Base-by-base conservation (phyloP, 1,140 invertebrate species). In the Akabosia matsudoensis region DNA sequence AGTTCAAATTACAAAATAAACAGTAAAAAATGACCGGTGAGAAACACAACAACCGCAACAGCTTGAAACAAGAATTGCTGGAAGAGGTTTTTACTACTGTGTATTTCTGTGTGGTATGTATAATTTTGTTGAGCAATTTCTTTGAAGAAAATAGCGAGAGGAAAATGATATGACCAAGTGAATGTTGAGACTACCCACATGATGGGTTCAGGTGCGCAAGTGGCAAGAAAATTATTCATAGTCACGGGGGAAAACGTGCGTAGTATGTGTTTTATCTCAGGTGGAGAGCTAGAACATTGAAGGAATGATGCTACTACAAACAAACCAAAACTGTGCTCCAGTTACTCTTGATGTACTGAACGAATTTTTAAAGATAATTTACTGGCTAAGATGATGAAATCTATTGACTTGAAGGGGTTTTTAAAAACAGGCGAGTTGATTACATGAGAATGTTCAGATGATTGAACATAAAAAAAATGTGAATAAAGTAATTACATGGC, bases 401-500 rank as follows among this genome's bases (percentile, higher is more conserved):
- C n/a, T n/a, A n/a, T n/a, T n/a, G n/a, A n/a, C n/a, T n/a, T n/a
- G n/a, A n/a, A n/a, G n/a, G n/a, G n/a, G n/a, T n/a, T n/a, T n/a
- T n/a, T n/a, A n/a, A n/a, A n/a, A n/a, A n/a, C n/a, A n/a, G n/a
- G n/a, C n/a, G n/a, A n/a, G n/a, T n/a, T n/a, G n/a, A 45, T 45
- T 45, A 18, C 37, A 45, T 10, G 37, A n/a, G 26, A 24, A 10
- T n/a, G 22, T 61, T 13, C 10, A 61, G 26, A 24, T 24, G 26
- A 22, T 61, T n/a, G 37, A 10, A 61, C 13, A 24, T 10, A 14
- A 10, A 14, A 61, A 61, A 16, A 61, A 61, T 16, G 3, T 2
- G n/a, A 31, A 30, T 7, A 4, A 67, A 67, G 61, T 67, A 67
- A 67, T 67, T 67, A 67, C 61, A 67, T 67, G 61, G 61, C n/a